Conservation (phyloP, 1,140 invertebrate genomes). For the Phortica variegata region DNA sequence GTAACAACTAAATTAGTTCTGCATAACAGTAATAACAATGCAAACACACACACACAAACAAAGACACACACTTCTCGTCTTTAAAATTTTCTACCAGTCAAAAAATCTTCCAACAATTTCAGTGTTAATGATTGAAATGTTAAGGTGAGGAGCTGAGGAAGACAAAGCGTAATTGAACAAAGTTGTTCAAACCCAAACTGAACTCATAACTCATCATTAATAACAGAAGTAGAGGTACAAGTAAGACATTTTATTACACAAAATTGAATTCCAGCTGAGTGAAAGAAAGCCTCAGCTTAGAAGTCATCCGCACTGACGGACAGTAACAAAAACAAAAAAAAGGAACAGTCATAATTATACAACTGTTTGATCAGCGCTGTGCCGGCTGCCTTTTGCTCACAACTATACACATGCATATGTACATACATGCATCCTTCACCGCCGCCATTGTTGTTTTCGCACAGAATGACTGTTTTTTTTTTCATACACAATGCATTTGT, state of each 20-base stretch:
- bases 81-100: too few species aligned
- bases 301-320: not conserved
- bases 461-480: too few species aligned
- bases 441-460: not conserved
- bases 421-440: conserved; percentile 25
- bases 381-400: too few species aligned
- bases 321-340: not conserved
- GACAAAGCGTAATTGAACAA: too few species aligned
- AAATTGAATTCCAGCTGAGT: conserved; percentile 50
- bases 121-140: conserved; percentile 11
- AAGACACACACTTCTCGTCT: too few species aligned
- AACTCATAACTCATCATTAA: conserved; percentile 54
- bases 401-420: too few species aligned
- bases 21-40: conserved; percentile 27
- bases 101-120: too few species aligned
- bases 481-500: too few species aligned
- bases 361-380: conserved; percentile 24
- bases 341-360: conserved; percentile 7
- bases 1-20: conserved; percentile 21
- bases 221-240: conserved; percentile 43
- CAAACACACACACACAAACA: conserved; percentile 20
- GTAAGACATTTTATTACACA: conserved; percentile 48
- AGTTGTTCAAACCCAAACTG: conserved; percentile 33
- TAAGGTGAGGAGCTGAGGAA: conserved; percentile 18
- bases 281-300: conserved; percentile 7